A percentile compares a stretch with the other conserved stretches of the same genome.
Conservation (phyloP, 2,888 invertebrate species). For the Dione juno region DNA sequence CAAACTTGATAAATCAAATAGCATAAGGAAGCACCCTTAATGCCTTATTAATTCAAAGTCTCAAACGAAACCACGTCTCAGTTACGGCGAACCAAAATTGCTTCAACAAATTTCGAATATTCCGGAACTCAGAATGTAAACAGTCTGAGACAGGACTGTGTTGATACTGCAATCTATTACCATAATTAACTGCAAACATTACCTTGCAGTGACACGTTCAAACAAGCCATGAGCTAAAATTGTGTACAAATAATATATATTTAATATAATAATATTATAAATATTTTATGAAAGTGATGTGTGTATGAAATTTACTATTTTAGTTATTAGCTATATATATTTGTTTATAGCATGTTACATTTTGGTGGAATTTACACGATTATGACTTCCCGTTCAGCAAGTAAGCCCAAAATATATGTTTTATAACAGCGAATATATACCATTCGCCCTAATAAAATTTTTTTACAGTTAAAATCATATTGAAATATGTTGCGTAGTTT, state of each 20-base stretch:
- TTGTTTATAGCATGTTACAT: no score
- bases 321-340: not conserved
- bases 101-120: slow-evolving; percentile 45
- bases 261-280: not conserved
- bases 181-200: slow-evolving; percentile 77
- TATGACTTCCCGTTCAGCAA: no score
- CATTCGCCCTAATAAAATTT: no score
- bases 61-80: slow-evolving; percentile 43
- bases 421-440: no score
- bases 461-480: no score
- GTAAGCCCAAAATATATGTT: no score
- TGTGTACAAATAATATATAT: slow-evolving; percentile 66
- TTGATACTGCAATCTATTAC: slow-evolving; percentile 69
- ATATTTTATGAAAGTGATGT: not conserved
- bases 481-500: no score
- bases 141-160: slow-evolving; percentile 51
- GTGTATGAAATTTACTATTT: not conserved
- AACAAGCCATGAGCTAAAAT: slow-evolving; percentile 69
- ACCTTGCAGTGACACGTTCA: slow-evolving; percentile 68
- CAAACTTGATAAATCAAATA: slow-evolving; percentile 19
- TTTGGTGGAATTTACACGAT: no score
- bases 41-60: slow-evolving; percentile 39
- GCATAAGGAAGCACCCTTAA: slow-evolving; percentile 27
- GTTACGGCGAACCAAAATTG: slow-evolving; percentile 46
- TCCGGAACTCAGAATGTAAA: slow-evolving; percentile 54